Evolutionary conservation across 2,797 vertebrate genomes (phyloP), one percentile per base, ranked within the genome.

Genomic region (Aratinga solstitialis): DNA sequence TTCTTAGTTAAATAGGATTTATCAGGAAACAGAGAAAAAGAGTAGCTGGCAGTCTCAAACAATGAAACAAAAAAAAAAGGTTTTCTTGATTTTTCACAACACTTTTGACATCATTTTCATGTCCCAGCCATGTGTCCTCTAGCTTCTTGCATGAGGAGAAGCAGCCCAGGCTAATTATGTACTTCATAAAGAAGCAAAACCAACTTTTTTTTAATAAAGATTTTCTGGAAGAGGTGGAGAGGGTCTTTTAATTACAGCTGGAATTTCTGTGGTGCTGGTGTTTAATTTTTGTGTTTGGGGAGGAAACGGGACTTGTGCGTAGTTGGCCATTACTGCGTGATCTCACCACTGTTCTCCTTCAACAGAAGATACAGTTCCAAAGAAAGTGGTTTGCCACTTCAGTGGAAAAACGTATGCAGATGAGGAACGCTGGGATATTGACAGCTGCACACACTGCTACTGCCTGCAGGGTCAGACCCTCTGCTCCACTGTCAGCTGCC

Each of bases 371-470:
- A 98, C 98, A 9, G 94, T 98, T 68, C 95, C 98, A 9, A 98
- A 98, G 97, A 98, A 98, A 79, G 98, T 97, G 14, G 98, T 98
- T 53, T 99, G 99, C 95, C 98, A 98, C 96, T 99, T 99, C 96
- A 98, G 98, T 29, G 98, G 98, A 20, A 98, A 98, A 94, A 98
- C 98, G 0, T 99, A 99, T 0, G 98, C 98, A 0, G 99, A 99
- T 19, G 99, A 99, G 96, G 99, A 99, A 24, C 98, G 99, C 56
- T 99, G 98, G 99, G 98, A 99, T 94, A 98, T 99, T 3, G 99
- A 99, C 97, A 99, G 98, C 97, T 99, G 99, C 97, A 99, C 99
- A 1, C 99, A 99, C 96, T 99, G 99, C 97, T 99, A 99, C 97
- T 99, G 99, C 96, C 97, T 99, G 87, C 98, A 99, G 96, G 98